These are phyloP conservation scores for Dendrolimus pini DNA, from an alignment of 2,888 invertebrate genomes.

Conservation along the genomic window DNA sequence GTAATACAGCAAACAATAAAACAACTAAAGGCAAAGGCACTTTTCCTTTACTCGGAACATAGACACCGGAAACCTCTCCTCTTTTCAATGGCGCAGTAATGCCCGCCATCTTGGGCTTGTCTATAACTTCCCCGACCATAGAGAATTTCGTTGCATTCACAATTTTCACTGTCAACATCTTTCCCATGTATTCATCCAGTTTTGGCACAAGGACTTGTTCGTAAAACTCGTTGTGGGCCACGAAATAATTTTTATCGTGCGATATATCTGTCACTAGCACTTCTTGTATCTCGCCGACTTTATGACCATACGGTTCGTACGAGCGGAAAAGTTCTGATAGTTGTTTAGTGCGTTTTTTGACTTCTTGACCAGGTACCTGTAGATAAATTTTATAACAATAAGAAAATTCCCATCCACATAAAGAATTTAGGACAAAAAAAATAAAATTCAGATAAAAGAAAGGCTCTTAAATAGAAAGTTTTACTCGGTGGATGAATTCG, in stretches of 20 bases:
- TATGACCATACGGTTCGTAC: constrained; percentile 88
- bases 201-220: constrained; percentile 92
- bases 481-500: too few relatives aligned
- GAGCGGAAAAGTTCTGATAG: constrained; percentile 93
- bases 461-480: too few relatives aligned
- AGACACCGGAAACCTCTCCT: constrained; percentile 74
- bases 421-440: too few relatives aligned
- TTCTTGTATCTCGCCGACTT: constrained; percentile 80
- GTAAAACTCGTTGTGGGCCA: constrained; percentile 96
- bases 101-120: constrained; percentile 72
- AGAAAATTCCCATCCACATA: not conserved
- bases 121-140: constrained; percentile 83
- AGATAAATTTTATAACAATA: not conserved
- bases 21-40: constrained; percentile 47
- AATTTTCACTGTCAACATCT: constrained; percentile 87
- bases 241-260: constrained; percentile 92
- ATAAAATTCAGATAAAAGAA: too few relatives aligned
- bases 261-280: constrained; percentile 96
- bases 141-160: constrained; percentile 83
- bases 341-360: constrained; percentile 91
- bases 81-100: constrained; percentile 70
- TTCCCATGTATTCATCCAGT: constrained; percentile 86
- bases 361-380: constrained; percentile 87
- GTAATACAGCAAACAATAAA: constrained; percentile 52
- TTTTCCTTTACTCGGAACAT: constrained; percentile 23